phyloP scores from a whole-genome alignment of 2,797 vertebrate species.

The Morelia viridis region DNA sequence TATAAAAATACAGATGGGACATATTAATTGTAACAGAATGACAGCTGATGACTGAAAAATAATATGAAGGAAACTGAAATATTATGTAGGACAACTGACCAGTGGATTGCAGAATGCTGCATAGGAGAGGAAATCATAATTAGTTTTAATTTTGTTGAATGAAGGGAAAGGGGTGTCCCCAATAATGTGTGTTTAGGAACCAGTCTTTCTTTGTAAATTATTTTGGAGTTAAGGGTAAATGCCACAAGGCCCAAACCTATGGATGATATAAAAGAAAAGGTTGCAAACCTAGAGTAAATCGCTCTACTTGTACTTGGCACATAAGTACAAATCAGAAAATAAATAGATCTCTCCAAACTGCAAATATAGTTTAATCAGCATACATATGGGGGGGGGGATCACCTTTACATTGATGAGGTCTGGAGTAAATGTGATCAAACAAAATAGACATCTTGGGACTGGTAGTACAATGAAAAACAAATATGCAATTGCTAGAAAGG shows the following conservation, averaged over 20 bases:
- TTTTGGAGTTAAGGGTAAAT: not conserved
- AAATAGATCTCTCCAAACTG: not conserved
- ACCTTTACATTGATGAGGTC: not conserved
- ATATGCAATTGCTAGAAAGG: not conserved
- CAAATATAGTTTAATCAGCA: not conserved
- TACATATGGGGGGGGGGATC: not conserved
- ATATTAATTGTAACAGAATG: not conserved
- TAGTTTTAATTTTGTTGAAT: not conserved
- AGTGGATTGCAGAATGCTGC: not conserved
- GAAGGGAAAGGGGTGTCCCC: too few relatives aligned
- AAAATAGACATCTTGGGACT: not conserved
- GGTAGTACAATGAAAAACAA: not conserved
- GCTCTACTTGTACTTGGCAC: not conserved
- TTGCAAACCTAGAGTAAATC: not conserved
- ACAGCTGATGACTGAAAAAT: not conserved
- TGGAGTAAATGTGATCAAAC: not conserved
- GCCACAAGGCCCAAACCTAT: not conserved
- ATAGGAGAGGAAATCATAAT: not conserved
- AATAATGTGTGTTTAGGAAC: not conserved
- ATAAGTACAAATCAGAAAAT: not conserved
- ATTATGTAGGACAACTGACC: not conserved
- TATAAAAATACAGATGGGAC: not conserved
- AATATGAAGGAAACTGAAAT: not conserved
- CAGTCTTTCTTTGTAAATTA: not conserved
- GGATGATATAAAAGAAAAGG: too few relatives aligned